Conservation (phyloP, 2,113 vertebrate species). For the Daubentonia madagascariensis region DNA sequence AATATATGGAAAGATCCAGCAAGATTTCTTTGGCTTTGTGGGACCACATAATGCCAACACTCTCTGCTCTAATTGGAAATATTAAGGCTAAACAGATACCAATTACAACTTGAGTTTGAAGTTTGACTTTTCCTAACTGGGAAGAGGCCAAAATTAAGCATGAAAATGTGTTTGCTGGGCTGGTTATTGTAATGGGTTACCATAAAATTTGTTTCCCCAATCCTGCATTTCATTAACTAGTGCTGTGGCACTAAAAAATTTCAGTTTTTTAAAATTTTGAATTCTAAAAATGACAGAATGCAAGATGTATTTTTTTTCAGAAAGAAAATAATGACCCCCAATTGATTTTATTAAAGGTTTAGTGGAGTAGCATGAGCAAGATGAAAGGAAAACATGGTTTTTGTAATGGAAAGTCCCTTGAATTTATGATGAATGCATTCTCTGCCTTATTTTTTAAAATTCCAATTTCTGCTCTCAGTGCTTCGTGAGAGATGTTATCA, state of each 20-base stretch:
- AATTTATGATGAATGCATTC: neutral
- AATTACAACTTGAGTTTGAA: neutral
- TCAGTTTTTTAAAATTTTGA: neutral
- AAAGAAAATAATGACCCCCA: conserved; percentile 14
- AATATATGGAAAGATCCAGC: neutral
- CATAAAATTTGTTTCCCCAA: too few relatives aligned
- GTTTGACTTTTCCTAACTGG: neutral
- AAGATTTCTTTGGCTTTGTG: neutral
- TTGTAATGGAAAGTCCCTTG: neutral
- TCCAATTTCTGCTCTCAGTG: neutral
- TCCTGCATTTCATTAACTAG: neutral
- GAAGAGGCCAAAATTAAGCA: neutral
- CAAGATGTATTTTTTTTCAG: neutral
- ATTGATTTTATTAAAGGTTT: conserved; percentile 1
- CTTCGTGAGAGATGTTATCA: fast-evolving
- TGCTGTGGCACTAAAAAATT: neutral
- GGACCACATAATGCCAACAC: fast-evolving
- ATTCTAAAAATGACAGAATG: neutral
- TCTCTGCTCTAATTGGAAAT: fast-evolving
- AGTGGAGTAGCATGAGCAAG: neutral
- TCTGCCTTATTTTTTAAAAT: neutral
- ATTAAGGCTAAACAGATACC: neutral
- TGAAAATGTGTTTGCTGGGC: neutral
- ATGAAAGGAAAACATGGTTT: neutral
- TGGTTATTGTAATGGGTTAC: neutral